These are phyloP conservation scores for Branchinecta lynchi DNA, from an alignment of 1,140 invertebrate genomes.

Conservation along the genomic window DNA sequence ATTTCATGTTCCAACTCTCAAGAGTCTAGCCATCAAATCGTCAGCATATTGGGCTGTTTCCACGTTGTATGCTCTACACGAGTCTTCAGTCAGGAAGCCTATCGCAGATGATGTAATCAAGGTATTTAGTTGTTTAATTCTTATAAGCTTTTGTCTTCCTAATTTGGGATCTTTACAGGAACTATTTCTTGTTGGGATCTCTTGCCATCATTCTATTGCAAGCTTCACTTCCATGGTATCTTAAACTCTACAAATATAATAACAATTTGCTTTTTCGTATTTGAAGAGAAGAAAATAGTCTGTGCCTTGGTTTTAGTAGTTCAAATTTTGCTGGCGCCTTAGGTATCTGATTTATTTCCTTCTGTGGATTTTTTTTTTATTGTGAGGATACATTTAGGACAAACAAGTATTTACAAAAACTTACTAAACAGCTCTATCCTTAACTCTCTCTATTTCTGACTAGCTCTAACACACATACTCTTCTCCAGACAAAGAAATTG, in stretches of 20 bases:
- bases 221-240: neutral
- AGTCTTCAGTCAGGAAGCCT: conserved; percentile 11
- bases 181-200: neutral
- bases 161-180: neutral
- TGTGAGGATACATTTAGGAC: too few species aligned
- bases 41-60: conserved; percentile 20
- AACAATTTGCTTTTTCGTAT: neutral
- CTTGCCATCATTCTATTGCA: neutral
- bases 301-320: neutral
- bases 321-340: too few species aligned
- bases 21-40: conserved; percentile 15
- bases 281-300: neutral
- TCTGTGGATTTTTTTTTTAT: too few species aligned
- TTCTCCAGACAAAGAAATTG: too few species aligned
- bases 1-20: conserved; percentile 16
- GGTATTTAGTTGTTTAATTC: neutral
- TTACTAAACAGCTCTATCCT: too few species aligned
- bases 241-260: neutral
- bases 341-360: too few species aligned
- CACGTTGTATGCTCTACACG: conserved; percentile 17
- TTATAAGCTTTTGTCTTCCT: neutral
- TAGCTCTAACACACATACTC: too few species aligned
- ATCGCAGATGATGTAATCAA: conserved; percentile 21
- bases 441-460: too few species aligned
- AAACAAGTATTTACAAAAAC: too few species aligned